phyloP scores from a whole-genome alignment of 1,140 invertebrate genomes.

The Meloidogyne hapla region DNA sequence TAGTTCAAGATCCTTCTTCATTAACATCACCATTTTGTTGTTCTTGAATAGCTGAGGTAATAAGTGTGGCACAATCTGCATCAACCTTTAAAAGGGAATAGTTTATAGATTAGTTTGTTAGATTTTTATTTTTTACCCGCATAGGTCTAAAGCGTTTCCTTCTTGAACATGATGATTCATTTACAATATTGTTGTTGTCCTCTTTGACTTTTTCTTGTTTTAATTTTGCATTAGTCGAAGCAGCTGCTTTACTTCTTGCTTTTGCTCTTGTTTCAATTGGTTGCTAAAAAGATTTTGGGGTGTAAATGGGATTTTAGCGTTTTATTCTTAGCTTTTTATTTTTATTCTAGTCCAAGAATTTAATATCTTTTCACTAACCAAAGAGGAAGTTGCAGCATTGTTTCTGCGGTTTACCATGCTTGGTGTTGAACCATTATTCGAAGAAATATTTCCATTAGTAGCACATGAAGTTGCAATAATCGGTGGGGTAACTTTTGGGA shows the following conservation, averaged over 20 bases:
- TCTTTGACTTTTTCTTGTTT: background rate
- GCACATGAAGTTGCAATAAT: slow-evolving; percentile 43
- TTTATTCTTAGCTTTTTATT: background rate
- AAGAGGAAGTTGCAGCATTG: background rate
- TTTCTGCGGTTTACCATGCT: background rate
- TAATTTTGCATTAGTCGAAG: background rate
- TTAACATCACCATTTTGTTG: background rate
- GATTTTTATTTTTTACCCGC: background rate
- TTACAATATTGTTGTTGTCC: background rate
- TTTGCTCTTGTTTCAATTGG: slow-evolving; percentile 11
- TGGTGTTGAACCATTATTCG: background rate
- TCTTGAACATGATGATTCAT: slow-evolving; percentile 16
- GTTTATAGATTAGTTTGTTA: background rate
- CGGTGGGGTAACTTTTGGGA: slow-evolving; percentile 46
- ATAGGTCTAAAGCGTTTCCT: slow-evolving; percentile 21
- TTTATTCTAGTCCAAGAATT: too few relatives aligned
- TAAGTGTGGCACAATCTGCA: slow-evolving; percentile 18
- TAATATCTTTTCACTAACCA: too few relatives aligned
- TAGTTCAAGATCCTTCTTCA: background rate
- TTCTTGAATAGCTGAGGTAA: slow-evolving; percentile 6
- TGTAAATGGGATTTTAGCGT: background rate
- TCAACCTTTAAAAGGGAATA: slow-evolving; percentile 16
- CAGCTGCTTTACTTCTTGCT: background rate
- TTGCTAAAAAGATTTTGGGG: background rate
- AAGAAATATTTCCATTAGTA: slow-evolving; percentile 27